Percentiles rank a stretch among this genome's conserved stretches.
These are phyloP conservation scores for Brachypteracias leptosomus DNA, from an alignment of 2,113 vertebrate genomes.

Conservation along the genomic window DNA sequence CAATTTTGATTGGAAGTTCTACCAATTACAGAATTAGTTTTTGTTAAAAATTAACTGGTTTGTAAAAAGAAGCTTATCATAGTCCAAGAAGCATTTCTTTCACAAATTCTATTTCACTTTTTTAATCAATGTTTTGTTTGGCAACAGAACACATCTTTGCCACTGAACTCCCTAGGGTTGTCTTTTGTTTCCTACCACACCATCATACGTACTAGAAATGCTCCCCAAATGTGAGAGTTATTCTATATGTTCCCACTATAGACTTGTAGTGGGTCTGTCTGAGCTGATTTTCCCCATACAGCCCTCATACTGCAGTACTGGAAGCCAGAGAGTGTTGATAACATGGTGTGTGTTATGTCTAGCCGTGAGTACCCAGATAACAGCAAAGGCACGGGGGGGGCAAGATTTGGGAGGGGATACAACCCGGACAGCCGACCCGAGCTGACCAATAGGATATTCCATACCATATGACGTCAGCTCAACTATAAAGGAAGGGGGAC, in stretches of 20 bases:
- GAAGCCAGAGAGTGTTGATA: too few relatives aligned
- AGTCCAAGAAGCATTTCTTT: rapidly evolving
- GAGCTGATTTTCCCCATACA: too few relatives aligned
- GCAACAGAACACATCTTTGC: background rate
- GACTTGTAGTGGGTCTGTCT: too few relatives aligned
- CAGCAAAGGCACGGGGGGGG: too few relatives aligned
- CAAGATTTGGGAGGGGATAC: too few relatives aligned
- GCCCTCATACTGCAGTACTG: too few relatives aligned
- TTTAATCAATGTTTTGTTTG: background rate
- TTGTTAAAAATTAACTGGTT: background rate
- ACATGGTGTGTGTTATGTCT: too few relatives aligned
- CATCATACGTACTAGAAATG: background rate
- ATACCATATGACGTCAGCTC: too few relatives aligned
- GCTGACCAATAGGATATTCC: too few relatives aligned
- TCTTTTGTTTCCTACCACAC: background rate
- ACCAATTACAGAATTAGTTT: background rate
- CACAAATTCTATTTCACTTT: background rate
- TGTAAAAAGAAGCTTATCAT: background rate
- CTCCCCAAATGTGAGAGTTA: background rate
- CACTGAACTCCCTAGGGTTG: rapidly evolving
- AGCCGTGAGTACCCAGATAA: too few relatives aligned
- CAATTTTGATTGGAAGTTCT: background rate
- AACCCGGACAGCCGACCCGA: too few relatives aligned
- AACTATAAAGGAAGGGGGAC: too few relatives aligned
- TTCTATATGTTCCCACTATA: background rate